Base-by-base conservation (phyloP, 2,888 invertebrate species). In the Incurvaria masculella region DNA sequence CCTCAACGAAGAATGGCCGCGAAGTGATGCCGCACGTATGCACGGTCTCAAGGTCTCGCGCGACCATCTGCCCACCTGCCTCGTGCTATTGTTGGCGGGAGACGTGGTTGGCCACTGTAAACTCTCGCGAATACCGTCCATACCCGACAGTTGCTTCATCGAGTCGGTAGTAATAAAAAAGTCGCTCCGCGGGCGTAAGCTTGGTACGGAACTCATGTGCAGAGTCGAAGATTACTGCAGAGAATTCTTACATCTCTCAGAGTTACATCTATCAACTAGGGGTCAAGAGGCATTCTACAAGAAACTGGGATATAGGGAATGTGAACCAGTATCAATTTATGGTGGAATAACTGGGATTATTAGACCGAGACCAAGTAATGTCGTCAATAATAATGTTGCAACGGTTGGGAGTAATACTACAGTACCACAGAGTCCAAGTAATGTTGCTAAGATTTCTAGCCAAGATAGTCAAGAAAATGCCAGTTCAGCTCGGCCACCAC, bases 1-100 rank as follows among this genome's bases (percentile, higher is more conserved):
- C 49, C 84, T 93, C 55, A 93, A 93, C 66, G 84, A 86, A n/a
- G 91, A 93, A 79, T 93, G 93, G 93, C 89, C 88, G 53, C 81
- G 92, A 58, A 91, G 91, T 61, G 85, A 87, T 65, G 86, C 86
- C 33, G 89, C 91, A 49, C 81, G 93, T 60, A 81, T 91, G 74
- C 81, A 85, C 65, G 88, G 88, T 45, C 69, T 93, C 45, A 81
- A 85, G 64, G 80, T 83, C 38, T 91, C 91, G 1, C 84, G 86
- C 61, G 88, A 91, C 62, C 68, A 72, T 46, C 74, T 91, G 59
- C 89, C 91, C 19, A 87, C 88, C 39, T 88, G 83, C 65, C 75
- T 88, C 58, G 82, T 91, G 43, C 74, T 92, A 57, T 14, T 14
- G 14, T 33, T n/a, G 4, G 4, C 33, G 14, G 33, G 3, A 11